These are phyloP conservation scores for Gyps fulvus DNA, from an alignment of 2,113 vertebrate species.

Conservation along the genomic window DNA sequence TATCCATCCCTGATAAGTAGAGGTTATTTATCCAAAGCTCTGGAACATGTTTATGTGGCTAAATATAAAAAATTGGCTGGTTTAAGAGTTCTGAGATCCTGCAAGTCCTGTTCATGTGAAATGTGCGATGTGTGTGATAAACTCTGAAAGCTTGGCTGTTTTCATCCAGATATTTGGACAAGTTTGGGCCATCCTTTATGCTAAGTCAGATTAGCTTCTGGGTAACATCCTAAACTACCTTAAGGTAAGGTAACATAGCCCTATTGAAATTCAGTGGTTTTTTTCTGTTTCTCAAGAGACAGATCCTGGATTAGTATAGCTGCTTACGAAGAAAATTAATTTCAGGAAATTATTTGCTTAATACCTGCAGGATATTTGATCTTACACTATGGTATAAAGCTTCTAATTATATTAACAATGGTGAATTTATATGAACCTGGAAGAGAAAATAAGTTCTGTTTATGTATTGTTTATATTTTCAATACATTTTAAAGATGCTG, in stretches of 20 bases:
- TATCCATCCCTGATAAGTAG: neutral
- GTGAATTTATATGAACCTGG: conserved; percentile 29
- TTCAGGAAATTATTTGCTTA: neutral
- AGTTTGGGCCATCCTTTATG: neutral
- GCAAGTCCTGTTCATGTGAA: neutral
- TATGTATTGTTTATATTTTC: conserved; percentile 33
- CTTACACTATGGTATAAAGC: neutral
- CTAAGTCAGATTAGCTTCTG: neutral
- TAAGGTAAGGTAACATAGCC: neutral
- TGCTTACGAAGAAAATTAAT: neutral
- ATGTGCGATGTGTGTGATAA: neutral
- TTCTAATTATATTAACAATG: neutral
- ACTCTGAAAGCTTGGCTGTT: neutral
- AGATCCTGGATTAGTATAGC: neutral
- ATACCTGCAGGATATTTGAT: neutral
- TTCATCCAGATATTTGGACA: neutral
- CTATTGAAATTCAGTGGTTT: neutral
- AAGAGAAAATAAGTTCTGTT: conserved; percentile 15
- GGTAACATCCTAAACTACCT: neutral
- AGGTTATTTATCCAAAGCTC: neutral
- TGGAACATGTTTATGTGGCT: neutral
- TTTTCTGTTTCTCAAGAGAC: neutral
- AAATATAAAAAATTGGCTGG: neutral
- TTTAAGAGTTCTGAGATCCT: neutral
- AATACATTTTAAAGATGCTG: conserved; percentile 13